phyloP scores from a whole-genome alignment of 2,888 invertebrate genomes.

The Spodoptera exigua region DNA sequence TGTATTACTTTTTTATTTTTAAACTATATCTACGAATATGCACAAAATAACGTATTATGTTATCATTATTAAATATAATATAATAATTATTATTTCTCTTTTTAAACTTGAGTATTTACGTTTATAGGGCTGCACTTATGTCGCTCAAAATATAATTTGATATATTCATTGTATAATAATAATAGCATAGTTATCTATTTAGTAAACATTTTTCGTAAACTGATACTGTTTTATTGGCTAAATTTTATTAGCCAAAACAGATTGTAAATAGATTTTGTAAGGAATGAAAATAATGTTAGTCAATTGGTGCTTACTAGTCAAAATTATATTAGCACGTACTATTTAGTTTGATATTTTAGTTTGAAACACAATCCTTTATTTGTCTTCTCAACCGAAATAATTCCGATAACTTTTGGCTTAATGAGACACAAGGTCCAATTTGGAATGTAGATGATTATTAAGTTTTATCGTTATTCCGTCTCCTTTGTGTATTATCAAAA shows the following conservation, averaged over 20 bases:
- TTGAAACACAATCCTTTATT: constrained; percentile 47
- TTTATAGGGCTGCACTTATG: constrained; percentile 33
- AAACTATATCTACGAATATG: constrained; percentile 34
- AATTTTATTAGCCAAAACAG: constrained; percentile 80
- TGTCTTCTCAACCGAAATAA: too few species aligned
- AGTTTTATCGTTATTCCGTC: too few species aligned
- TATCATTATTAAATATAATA: too few species aligned
- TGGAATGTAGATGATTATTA: too few species aligned
- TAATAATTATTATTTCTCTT: constrained; percentile 22
- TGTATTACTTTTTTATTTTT: too few species aligned
- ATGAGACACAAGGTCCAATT: too few species aligned
- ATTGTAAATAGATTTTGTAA: constrained; percentile 75
- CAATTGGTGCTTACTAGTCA: constrained; percentile 89
- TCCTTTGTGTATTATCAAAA: too few species aligned
- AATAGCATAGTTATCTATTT: constrained; percentile 50
- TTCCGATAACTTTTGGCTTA: too few species aligned
- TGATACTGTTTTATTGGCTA: constrained; percentile 76
- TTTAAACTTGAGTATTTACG: constrained; percentile 24
- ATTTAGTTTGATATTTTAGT: constrained; percentile 59
- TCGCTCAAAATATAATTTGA: constrained; percentile 58
- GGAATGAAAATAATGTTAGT: constrained; percentile 76
- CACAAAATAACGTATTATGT: constrained; percentile 44
- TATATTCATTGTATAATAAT: constrained; percentile 51
- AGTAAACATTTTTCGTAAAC: constrained; percentile 59
- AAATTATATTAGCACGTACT: constrained; percentile 87